A percentile compares a stretch with the other conserved stretches of the same genome.
Evolutionary conservation across 2,888 invertebrate species (phyloP).

Genomic region (Brachylomia viminalis): DNA sequence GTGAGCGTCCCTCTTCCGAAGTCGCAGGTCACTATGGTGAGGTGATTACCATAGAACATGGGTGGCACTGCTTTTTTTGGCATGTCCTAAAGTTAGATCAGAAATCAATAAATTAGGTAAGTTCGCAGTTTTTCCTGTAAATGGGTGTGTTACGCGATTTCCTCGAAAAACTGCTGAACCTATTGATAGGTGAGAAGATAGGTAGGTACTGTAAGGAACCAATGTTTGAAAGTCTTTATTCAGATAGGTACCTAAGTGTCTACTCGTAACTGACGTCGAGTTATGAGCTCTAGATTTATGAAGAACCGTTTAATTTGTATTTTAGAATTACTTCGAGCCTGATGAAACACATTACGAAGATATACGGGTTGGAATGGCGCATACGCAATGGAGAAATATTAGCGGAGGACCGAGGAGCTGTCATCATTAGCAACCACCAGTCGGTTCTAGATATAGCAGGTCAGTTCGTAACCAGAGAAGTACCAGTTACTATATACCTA

Average conservation of each 20-base stretch:
- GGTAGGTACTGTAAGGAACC: background rate
- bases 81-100: background rate
- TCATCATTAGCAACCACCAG: conserved; percentile 91
- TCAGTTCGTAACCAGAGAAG: conserved; percentile 14
- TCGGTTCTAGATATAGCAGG: conserved; percentile 89
- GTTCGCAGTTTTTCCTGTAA: background rate
- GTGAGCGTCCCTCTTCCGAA: background rate
- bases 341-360: conserved; percentile 69
- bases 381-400: conserved; percentile 81
- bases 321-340: conserved; percentile 36
- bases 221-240: background rate
- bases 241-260: background rate
- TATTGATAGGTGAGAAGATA: background rate
- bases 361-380: conserved; percentile 83
- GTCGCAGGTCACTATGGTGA: background rate
- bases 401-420: conserved; percentile 82
- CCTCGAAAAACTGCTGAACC: background rate
- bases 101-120: background rate
- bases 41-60: too few species aligned
- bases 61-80: background rate
- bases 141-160: background rate
- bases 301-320: background rate
- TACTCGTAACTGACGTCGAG: background rate
- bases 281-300: background rate
- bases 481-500: background rate